A percentile compares a stretch with the other conserved stretches of the same genome.
Evolutionary conservation across 2,888 invertebrate genomes (phyloP).

Genomic region (Drosophila sordidapex): DNA sequence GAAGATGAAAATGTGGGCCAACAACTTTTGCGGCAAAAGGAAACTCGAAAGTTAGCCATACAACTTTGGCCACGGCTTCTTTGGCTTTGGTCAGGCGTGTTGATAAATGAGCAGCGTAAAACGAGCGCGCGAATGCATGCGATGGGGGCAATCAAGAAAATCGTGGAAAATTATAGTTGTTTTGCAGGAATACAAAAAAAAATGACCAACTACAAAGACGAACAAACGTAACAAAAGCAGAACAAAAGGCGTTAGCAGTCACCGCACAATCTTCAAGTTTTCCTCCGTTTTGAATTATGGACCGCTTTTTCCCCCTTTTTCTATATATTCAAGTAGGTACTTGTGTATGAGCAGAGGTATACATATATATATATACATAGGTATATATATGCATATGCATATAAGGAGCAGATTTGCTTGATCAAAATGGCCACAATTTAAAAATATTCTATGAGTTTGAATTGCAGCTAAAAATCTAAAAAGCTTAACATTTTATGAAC

Average conservation of each 20-base stretch:
- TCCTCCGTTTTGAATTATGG: constrained; percentile 37
- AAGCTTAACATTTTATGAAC: background rate
- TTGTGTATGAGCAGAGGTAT: background rate
- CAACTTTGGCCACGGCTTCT: constrained; percentile 70
- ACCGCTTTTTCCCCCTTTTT: constrained; percentile 5
- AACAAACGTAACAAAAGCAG: constrained; percentile 46
- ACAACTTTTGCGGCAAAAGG: constrained; percentile 49
- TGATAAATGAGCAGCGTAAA: constrained; percentile 73
- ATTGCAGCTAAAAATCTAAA: constrained; percentile 31
- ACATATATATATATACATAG: background rate
- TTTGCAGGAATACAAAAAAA: constrained; percentile 53
- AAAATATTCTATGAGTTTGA: constrained; percentile 38
- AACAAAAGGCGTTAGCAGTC: constrained; percentile 50
- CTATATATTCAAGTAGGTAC: constrained; percentile 27
- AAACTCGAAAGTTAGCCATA: constrained; percentile 76
- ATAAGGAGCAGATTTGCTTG: constrained; percentile 25
- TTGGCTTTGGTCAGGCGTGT: constrained; percentile 65
- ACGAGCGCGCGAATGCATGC: constrained; percentile 1
- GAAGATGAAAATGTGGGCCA: constrained; percentile 60
- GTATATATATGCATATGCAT: constrained; percentile 12
- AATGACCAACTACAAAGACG: constrained; percentile 27
- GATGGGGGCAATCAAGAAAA: constrained; percentile 72
- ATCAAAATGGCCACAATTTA: constrained; percentile 24
- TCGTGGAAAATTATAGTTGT: constrained; percentile 76
- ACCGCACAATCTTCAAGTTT: constrained; percentile 34